Evolutionary conservation across 2,888 invertebrate species (phyloP).

Genomic region (Colletes collaris): DNA sequence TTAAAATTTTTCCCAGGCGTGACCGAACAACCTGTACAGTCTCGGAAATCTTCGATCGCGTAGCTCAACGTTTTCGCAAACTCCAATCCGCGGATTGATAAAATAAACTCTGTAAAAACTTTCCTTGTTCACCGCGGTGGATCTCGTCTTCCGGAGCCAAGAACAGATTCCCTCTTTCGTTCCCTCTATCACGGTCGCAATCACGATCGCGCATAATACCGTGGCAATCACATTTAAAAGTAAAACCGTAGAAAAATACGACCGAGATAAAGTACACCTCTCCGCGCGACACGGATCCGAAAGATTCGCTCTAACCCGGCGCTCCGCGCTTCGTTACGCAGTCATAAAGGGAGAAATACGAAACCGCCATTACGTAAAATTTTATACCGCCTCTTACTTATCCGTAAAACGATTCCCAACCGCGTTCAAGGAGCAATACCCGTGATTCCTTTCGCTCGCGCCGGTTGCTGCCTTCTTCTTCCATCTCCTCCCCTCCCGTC

Average conservation of each 20-base stretch:
- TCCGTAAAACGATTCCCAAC: conserved; percentile 30
- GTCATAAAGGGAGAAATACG: conserved; percentile 23
- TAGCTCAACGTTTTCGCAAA: neutral
- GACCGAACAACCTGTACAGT: no score
- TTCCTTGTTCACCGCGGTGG: neutral
- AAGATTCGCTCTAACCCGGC: neutral
- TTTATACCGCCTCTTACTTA: conserved; percentile 39
- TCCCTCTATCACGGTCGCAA: neutral
- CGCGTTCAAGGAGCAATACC: conserved; percentile 12
- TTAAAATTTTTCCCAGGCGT: no score
- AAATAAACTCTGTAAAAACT: conserved; percentile 1
- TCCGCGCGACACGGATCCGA: conserved; percentile 5
- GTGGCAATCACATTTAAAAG: conserved; percentile 33
- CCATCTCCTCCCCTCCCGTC: neutral
- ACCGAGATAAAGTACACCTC: conserved; percentile 15
- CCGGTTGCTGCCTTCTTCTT: neutral
- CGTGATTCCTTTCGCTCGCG: conserved; percentile 18
- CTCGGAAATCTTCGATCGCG: no score
- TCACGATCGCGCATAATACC: conserved; percentile 24
- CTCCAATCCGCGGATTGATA: neutral
- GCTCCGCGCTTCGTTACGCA: conserved; percentile 38
- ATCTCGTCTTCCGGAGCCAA: neutral
- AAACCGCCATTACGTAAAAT: conserved; percentile 41
- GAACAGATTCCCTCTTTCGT: neutral
- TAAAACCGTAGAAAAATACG: conserved; percentile 47